A percentile compares a stretch with the other conserved stretches of the same genome.
These are phyloP conservation scores for Eublepharis macularius DNA, from an alignment of 2,113 vertebrate species.

Conservation along the genomic window DNA sequence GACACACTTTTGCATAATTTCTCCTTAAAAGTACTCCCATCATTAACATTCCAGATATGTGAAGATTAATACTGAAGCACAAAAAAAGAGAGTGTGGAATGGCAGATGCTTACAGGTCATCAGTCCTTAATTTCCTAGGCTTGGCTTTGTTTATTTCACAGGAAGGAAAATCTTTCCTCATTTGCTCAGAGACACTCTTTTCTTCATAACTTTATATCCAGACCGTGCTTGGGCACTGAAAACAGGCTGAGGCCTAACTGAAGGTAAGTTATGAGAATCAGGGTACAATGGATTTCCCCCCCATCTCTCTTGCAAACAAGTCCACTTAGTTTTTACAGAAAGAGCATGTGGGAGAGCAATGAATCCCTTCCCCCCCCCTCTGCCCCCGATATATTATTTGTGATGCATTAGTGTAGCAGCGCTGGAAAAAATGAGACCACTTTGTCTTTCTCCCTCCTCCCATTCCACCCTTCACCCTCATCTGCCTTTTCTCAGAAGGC, in stretches of 20 bases:
- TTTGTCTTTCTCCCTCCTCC: conserved; percentile 25
- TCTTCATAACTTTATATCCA: not conserved
- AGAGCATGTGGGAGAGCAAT: conserved; percentile 49
- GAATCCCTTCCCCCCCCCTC: conserved; percentile 42
- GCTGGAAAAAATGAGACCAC: conserved; percentile 53
- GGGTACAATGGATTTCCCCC: conserved; percentile 39
- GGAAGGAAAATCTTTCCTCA: not conserved
- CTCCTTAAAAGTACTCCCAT: conserved; percentile 51
- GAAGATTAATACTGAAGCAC: conserved; percentile 27
- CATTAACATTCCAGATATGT: conserved; percentile 57
- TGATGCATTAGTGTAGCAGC: conserved; percentile 50
- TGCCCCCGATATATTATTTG: conserved; percentile 49
- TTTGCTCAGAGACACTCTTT: not conserved
- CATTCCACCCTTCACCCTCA: not conserved
- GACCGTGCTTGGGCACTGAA: not conserved
- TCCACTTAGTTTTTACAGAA: conserved; percentile 33
- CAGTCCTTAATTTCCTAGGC: not conserved
- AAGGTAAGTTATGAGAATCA: not conserved
- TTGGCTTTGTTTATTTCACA: not conserved
- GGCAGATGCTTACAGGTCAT: conserved; percentile 38
- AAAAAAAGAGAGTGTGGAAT: conserved; percentile 54
- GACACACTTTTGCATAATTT: conserved; percentile 39
- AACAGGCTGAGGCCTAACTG: not conserved
- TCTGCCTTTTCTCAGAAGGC: conserved; percentile 59
- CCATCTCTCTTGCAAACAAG: conserved; percentile 19